Conservation (phyloP, 1,140 invertebrate genomes). For the Monochamus saltuarius region DNA sequence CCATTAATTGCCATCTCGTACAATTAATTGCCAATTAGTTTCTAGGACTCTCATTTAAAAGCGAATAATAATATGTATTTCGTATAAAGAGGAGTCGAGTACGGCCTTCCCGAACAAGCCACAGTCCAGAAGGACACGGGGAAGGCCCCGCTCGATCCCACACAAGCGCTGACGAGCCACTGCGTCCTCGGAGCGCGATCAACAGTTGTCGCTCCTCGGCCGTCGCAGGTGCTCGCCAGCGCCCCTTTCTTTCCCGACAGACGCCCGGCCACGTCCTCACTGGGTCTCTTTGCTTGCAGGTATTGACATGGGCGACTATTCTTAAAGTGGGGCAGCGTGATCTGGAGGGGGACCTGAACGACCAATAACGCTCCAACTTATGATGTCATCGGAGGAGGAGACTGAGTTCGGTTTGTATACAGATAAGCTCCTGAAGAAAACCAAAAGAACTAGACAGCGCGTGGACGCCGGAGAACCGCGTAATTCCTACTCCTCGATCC, state of each 20-base stretch:
- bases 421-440: slow-evolving; percentile 86
- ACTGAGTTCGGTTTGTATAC: slow-evolving; percentile 83
- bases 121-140: background rate
- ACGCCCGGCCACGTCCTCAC: slow-evolving; percentile 31
- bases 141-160: background rate
- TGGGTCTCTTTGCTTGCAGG: slow-evolving; percentile 45
- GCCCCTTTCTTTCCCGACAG: slow-evolving; percentile 24
- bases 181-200: slow-evolving; percentile 28
- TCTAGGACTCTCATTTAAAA: no score
- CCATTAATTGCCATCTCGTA: no score
- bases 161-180: slow-evolving; percentile 5
- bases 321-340: slow-evolving; percentile 51
- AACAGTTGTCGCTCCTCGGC: slow-evolving; percentile 43
- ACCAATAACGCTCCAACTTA: slow-evolving; percentile 74
- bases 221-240: slow-evolving; percentile 31
- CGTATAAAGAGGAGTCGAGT: no score
- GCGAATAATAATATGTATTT: no score
- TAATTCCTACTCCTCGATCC: slow-evolving; percentile 87
- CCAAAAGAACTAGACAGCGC: slow-evolving; percentile 87
- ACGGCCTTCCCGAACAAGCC: background rate
- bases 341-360: slow-evolving; percentile 53
- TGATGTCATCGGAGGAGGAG: slow-evolving; percentile 95
- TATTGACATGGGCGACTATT: slow-evolving; percentile 54
- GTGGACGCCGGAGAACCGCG: slow-evolving; percentile 91
- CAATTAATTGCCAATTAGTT: no score